Percentiles rank a stretch among this genome's conserved stretches.
phyloP scores from a whole-genome alignment of 2,888 invertebrate species.

The Hylaea fasciaria region DNA sequence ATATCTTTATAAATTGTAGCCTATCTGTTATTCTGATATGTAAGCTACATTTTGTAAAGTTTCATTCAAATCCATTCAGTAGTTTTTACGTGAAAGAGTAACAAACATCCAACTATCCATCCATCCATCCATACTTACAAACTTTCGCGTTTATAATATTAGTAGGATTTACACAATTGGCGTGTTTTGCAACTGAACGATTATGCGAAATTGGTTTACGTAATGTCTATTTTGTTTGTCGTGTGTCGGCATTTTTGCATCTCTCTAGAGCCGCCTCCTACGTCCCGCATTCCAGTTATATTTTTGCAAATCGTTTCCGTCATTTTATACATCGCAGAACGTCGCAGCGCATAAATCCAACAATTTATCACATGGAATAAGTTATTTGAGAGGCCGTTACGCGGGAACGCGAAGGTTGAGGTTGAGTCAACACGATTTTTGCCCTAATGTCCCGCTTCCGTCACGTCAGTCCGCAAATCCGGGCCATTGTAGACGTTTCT shows the following conservation, averaged over 20 bases:
- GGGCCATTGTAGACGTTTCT: constrained; percentile 21
- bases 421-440: neutral
- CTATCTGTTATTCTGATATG: too few species aligned
- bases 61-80: too few species aligned
- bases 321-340: constrained; percentile 6
- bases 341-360: constrained; percentile 10
- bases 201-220: too few species aligned
- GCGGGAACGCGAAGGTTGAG: constrained; percentile 14
- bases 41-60: too few species aligned
- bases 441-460: constrained; percentile 29
- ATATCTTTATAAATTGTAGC: too few species aligned
- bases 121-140: too few species aligned
- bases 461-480: constrained; percentile 29
- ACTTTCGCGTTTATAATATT: too few species aligned
- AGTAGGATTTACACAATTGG: too few species aligned
- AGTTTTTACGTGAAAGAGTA: too few species aligned
- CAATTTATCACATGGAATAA: constrained; percentile 17
- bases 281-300: constrained; percentile 19
- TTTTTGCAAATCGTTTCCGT: constrained; percentile 20
- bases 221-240: too few species aligned
- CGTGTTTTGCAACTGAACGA: too few species aligned
- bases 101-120: too few species aligned
- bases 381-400: constrained; percentile 15
- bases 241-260: neutral
- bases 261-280: constrained; percentile 3